Evolutionary conservation across 2,797 vertebrate genomes (phyloP).

Genomic region (Sardinella longiceps): DNA sequence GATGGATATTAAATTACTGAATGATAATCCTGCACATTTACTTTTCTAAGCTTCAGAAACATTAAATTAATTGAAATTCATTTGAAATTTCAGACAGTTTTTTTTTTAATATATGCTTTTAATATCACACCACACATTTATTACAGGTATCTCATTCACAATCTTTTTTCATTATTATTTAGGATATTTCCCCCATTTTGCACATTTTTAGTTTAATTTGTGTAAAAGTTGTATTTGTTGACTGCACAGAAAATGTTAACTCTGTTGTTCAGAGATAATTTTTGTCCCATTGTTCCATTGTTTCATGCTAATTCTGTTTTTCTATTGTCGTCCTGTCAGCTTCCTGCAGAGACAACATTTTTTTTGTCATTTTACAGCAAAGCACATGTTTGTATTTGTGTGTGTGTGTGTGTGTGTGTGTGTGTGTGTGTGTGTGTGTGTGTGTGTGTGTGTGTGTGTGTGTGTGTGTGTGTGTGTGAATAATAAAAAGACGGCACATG

Average conservation of each 20-base stretch:
- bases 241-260: not conserved
- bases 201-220: too few species aligned
- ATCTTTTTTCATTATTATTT: not conserved
- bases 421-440: not conserved
- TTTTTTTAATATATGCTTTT: not conserved
- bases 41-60: not conserved
- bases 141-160: not conserved
- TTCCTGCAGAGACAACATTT: not conserved
- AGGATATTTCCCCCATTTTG: too few species aligned
- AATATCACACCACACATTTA: not conserved
- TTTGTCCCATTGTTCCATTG: conserved; percentile 46
- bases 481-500: conserved; percentile 58
- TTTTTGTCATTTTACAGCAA: not conserved
- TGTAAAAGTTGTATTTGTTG: not conserved
- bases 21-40: not conserved
- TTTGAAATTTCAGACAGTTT: not conserved
- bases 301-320: conserved; percentile 44
- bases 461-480: conserved; percentile 55
- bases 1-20: not conserved
- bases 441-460: conserved; percentile 38
- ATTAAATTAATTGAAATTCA: not conserved
- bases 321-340: conserved; percentile 47
- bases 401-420: too few species aligned
- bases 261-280: conserved; percentile 41
- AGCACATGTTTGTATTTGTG: too few species aligned